Evolutionary conservation across 2,888 invertebrate species (phyloP), one percentile per base, ranked within the genome.

Genomic region (Mechanitis messenoides): DNA sequence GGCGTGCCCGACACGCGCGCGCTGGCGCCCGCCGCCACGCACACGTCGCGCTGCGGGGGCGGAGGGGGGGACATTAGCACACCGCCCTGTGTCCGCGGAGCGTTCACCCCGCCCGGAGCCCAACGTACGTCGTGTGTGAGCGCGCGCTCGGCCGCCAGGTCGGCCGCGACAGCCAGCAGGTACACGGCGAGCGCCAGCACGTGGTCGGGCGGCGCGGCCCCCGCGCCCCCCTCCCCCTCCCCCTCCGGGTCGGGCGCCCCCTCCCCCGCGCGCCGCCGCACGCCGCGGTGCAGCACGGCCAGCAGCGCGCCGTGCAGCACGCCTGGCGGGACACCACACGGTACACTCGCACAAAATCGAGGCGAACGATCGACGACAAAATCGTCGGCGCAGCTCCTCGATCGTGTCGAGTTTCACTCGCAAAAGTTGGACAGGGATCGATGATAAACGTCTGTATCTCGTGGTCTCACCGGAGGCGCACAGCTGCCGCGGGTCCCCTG

Each of bases 111-210:
- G 31, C 42, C 11, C 20, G 20, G 20, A 20, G 12, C 11, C 53
- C 33, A 31, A 58, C 70, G 59, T 55, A 80, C 80, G 56, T 73
- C 70, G 68, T 72, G 84, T 80, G 54, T 60, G 55, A 28, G 55
- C 56, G 76, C 74, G 2, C 71, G 69, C 72, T 84, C 85, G 50
- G 76, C 77, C 66, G 83, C 84, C 60, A 83, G 78, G 67, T 83
- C 91, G 6, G 96, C 93, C 42, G 96, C 95, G 82, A 97, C 94
- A 82, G 97, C 96, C 65, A 98, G 88, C 62, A 98, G 92, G 82
- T 96, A 97, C 20, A 98, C 91, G 56, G 95, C 93, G 63, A 98
- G 88, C 59, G 97, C 96, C 73, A 98, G 92, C 72, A 97, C 93
- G 83, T 97, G 96, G 84, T 98, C 98, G 55, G 96, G 95, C 33